Conservation (phyloP, 2,888 invertebrate genomes). For the Lamellibrachia satsuma region DNA sequence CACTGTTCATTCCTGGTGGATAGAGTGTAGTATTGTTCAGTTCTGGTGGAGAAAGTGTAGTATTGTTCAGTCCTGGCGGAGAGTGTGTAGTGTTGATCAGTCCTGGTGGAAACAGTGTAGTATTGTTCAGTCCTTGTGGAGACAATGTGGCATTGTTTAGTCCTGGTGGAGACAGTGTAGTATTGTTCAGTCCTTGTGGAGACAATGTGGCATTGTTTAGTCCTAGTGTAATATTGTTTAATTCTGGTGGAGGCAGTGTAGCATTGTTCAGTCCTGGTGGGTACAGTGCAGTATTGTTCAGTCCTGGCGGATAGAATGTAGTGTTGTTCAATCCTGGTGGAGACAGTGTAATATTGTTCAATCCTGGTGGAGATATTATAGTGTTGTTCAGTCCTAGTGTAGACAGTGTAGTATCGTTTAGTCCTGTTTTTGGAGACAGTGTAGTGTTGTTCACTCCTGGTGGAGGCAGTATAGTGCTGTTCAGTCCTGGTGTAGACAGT, state of each 20-base stretch:
- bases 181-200: not conserved
- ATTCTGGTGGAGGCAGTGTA: not conserved
- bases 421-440: not conserved
- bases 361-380: not conserved
- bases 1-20: no score
- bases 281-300: not conserved
- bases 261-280: not conserved
- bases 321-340: not conserved
- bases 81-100: not conserved
- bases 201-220: not conserved
- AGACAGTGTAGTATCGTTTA: not conserved
- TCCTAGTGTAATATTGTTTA: not conserved
- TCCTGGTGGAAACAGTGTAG: not conserved
- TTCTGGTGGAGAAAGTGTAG: no score
- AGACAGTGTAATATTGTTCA: not conserved
- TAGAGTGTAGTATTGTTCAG: no score
- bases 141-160: not conserved
- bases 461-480: not conserved
- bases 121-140: not conserved
- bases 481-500: not conserved
- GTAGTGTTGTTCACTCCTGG: not conserved
- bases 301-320: not conserved
- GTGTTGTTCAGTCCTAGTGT: not conserved
- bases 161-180: not conserved
- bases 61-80: not conserved